Base-by-base conservation (phyloP, 2,113 vertebrate genomes). In the Setophaga coronata region DNA sequence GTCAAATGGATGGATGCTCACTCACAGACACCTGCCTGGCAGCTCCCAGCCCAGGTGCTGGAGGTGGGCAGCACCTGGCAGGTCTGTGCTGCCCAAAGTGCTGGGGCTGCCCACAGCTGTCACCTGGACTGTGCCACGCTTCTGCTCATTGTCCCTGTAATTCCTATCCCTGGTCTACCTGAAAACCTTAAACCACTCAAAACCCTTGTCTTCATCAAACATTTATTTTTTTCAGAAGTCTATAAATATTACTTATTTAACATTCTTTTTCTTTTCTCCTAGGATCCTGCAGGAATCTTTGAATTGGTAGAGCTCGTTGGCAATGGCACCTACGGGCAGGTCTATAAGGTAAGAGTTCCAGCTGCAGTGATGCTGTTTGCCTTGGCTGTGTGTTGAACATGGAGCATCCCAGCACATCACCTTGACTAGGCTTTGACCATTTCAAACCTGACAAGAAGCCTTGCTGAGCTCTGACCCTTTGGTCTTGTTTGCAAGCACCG, bases 211-310 rank as follows among this genome's bases (percentile, higher is more conserved):
- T 88, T 76, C 19, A 9, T 5, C 2, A 8, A 45, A 42, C 17
- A 0, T 50, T n/a, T 34, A 13, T 43, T 60, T 81, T 38, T 81
- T 78, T 34, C 18, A 34, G 16, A 71, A 57, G 28, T 47, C 20
- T 38, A 0, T 19, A 67, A 82, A 18, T 92, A n/a, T 14, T 71
- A n/a, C 14, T 56, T 60, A 62, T 60, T 48, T 34, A 42, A 31
- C 67, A 2, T 4, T 7, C 23, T 42, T 67, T 50, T 36, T 92
- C 87, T 57, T 96, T 94, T 95, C 42, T 96, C 66, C 60, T 97
- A 99, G 99, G 99, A 99, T 97, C 99, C 99, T 79, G 99, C 99
- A 74, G 99, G 99, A 73, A 99, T 99, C 97, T 99, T 99, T 91
- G 99, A 99, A 97, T 96, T 99, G 97, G 99, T 99, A 48, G 99